Evolutionary conservation across 2,113 vertebrate genomes (phyloP), one percentile per base, ranked within the genome.

Genomic region (Hippotragus niger): DNA sequence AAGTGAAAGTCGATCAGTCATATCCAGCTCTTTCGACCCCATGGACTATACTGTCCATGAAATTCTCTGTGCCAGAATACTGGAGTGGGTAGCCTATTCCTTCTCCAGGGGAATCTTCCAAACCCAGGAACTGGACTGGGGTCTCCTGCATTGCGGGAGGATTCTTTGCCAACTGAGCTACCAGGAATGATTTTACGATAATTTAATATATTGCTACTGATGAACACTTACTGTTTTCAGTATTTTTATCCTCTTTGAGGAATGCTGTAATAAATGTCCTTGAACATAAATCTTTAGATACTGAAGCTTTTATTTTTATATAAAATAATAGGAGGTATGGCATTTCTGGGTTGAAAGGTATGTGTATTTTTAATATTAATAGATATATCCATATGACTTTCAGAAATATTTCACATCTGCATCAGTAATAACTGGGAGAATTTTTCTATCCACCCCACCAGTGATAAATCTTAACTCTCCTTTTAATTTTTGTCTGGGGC

Each of bases 361-460:
- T 95, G 13, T 80, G 2, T 58, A 57, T 96, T 95, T 97, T 98
- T 92, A 94, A 95, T 97, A 96, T 86, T 90, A 96, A 92, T 96
- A 90, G 25, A 71, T 95, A 57, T 29, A 87, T 87, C 78, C 50
- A 47, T 92, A 87, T 90, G 53, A 43, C 67, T 92, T 97, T 52
- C 50, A 96, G 83, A 92, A 95, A 74, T 31, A 78, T 74, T 86
- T 83, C 31, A 53, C 5, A 82, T 97, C 95, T 86, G 45, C 2
- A 62, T 45, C 31, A 62, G 52, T 67, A 95, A 74, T 86, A 97
- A 93, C 16, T 84, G 14, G 74, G 87, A 91, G 29, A 86, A 82
- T 45, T 93, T 92, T 88, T 87, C 36, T 11, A 87, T 91, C 80
- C 93, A 93, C 8, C 0, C 25, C 40, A 91, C 53, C 27, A 96